Percentiles rank a stretch among this genome's conserved stretches.
These are phyloP conservation scores for Anarrhichthys ocellatus DNA, from an alignment of 2,113 vertebrate species.

Conservation along the genomic window DNA sequence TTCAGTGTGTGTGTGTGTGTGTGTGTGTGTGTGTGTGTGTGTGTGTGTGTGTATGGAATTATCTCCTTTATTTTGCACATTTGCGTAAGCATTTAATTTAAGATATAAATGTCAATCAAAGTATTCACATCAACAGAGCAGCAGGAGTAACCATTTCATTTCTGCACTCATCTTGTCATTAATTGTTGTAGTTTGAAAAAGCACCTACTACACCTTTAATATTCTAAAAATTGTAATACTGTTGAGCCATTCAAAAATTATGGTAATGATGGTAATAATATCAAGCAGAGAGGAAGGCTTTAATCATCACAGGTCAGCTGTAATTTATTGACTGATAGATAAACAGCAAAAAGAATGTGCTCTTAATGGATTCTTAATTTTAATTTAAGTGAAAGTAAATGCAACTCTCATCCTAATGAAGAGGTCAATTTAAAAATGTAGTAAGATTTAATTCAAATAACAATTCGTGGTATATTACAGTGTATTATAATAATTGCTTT, in stretches of 20 bases:
- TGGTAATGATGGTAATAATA: conserved; percentile 1
- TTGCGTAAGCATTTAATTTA: conserved; percentile 17
- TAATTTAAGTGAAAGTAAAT: conserved; percentile 23
- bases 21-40: not conserved
- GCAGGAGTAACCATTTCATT: not conserved
- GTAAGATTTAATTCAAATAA: not conserved
- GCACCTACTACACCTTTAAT: not conserved
- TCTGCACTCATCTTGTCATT: not conserved
- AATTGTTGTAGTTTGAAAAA: conserved; percentile 11
- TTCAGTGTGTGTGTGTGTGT: not conserved
- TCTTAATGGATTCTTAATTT: not conserved
- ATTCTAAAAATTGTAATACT: not conserved
- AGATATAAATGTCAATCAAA: conserved; percentile 8
- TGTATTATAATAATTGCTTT: not conserved
- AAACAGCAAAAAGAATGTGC: not conserved
- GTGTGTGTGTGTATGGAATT: conserved; percentile 21
- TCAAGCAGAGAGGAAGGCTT: not conserved
- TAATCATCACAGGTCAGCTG: not conserved
- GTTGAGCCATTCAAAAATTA: not conserved
- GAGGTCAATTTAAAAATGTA: not conserved
- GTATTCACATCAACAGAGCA: not conserved
- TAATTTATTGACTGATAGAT: conserved; percentile 7
- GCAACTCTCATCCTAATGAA: not conserved
- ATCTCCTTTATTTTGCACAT: conserved; percentile 21
- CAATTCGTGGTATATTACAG: not conserved